Evolutionary conservation across 2,888 invertebrate species (phyloP), one percentile per base, ranked within the genome.

Genomic region (Notocelia uddmanniana): DNA sequence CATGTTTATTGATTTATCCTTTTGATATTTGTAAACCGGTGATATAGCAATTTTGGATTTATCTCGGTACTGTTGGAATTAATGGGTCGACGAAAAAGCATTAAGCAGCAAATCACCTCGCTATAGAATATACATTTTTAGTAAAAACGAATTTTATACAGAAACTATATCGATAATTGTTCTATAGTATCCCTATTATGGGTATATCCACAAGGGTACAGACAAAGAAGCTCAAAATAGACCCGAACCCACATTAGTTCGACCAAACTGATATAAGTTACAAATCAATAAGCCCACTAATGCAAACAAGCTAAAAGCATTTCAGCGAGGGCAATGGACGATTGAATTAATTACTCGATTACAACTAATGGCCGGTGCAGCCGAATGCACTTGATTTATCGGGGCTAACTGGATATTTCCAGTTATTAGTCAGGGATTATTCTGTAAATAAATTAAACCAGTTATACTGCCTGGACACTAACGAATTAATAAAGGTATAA

Each of bases 271-370:
- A 63, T 52, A 15, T 52, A 26, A 52, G 21, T 63, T 31, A 63
- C 19, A 63, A 34, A 64, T 54, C 64, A 64, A 54, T 64, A 64
- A 54, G 41, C 37, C 15, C 23, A 3, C 60, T 45, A 69, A 63
- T 63, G 48, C 57, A 70, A 57, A 69, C 69, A 69, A 70, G 69
- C 57, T 70, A 64, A 69, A 69, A 58, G 69, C 69, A 64, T 70
- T 64, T 48, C 69, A 58, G 60, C 52, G 26, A 8, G 41, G 69
- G 57, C 64, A 64, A 64, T 13, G 55, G 66, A 62, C 69, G 62
- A 62, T 60, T 60, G 59, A 67, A 67, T 71, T 71, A 71, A 71
- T 71, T 71, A 71, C 52, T 71, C 66, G 59, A 64, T 66, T 59
- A 58, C 64, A 21, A 67, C 59, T 60, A 67, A 71, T 71, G 59